Conservation (phyloP, 1,140 invertebrate species). For the Riptortus pedestris region DNA sequence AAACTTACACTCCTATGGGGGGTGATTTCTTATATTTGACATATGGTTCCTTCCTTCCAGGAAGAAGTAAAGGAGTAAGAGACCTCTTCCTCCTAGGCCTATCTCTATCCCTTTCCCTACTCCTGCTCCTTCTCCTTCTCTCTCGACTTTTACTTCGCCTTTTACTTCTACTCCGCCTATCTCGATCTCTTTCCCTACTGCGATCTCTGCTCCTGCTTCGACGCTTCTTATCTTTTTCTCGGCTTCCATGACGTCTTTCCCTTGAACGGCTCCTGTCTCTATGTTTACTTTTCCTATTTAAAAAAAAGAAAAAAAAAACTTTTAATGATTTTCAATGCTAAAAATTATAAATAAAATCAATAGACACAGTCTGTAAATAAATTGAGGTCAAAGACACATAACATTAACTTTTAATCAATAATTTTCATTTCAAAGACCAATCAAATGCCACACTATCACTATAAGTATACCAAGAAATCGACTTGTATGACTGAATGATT, state of each 20-base stretch:
- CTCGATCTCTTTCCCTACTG: constrained; percentile 31
- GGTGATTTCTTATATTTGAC: constrained; percentile 40
- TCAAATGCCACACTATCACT: too few relatives aligned
- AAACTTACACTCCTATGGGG: constrained; percentile 39
- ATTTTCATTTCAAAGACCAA: too few relatives aligned
- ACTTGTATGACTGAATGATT: too few relatives aligned
- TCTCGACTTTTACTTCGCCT: constrained; percentile 37
- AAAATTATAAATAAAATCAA: too few relatives aligned
- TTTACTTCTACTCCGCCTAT: constrained; percentile 35
- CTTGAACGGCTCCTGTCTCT: constrained; percentile 29
- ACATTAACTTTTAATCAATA: too few relatives aligned
- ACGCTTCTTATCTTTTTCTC: constrained; percentile 27
- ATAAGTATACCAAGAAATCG: too few relatives aligned
- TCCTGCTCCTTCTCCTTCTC: constrained; percentile 35
- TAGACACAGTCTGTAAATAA: too few relatives aligned
- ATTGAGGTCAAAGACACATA: too few relatives aligned
- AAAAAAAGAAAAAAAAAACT: too few relatives aligned
- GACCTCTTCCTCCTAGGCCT: constrained; percentile 38
- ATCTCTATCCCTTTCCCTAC: constrained; percentile 35
- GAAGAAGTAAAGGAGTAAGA: constrained; percentile 40
- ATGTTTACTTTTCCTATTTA: too few relatives aligned
- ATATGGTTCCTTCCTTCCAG: constrained; percentile 37
- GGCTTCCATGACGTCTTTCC: constrained; percentile 22
- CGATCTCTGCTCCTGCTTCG: constrained; percentile 30
- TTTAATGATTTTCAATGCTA: too few relatives aligned